Conservation (phyloP, 2,113 vertebrate genomes). For the Phycodurus eques region DNA sequence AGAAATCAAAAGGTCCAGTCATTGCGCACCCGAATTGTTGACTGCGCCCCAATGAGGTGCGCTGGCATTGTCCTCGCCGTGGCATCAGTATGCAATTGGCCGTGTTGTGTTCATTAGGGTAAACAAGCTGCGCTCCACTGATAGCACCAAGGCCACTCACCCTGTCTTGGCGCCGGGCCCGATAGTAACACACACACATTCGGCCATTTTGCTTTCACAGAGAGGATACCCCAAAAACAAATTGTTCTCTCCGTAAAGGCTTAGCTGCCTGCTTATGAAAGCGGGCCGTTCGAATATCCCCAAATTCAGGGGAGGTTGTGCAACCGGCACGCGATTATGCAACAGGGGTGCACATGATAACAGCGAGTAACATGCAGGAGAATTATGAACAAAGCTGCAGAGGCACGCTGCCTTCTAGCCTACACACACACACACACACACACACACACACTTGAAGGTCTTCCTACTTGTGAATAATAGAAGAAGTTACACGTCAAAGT, state of each 20-base stretch:
- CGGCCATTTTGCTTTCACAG: too few species aligned
- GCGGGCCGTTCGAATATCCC: slow-evolving; percentile 50
- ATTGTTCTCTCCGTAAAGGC: slow-evolving; percentile 20
- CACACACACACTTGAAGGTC: slow-evolving; percentile 13
- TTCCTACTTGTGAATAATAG: slow-evolving; percentile 55
- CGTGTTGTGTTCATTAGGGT: slow-evolving; percentile 55
- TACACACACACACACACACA: not conserved
- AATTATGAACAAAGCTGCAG: slow-evolving; percentile 9
- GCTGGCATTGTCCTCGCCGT: slow-evolving; percentile 37
- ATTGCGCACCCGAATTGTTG: slow-evolving; percentile 18
- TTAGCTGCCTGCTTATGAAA: slow-evolving; percentile 57
- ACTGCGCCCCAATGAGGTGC: slow-evolving; percentile 22
- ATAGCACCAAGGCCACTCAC: slow-evolving; percentile 57
- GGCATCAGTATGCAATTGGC: slow-evolving; percentile 45
- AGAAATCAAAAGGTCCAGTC: slow-evolving; percentile 25
- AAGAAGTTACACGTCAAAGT: slow-evolving; percentile 52
- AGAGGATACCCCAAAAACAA: slow-evolving; percentile 16
- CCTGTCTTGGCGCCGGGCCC: slow-evolving; percentile 45
- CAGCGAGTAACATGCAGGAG: slow-evolving; percentile 31
- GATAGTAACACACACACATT: slow-evolving; percentile 47
- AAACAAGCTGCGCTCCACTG: slow-evolving; percentile 66
- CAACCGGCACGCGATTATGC: slow-evolving; percentile 61
- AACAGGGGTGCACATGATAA: slow-evolving; percentile 46
- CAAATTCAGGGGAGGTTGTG: slow-evolving; percentile 63
- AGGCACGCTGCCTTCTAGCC: not conserved